Evolutionary conservation across 2,888 invertebrate genomes (phyloP).

Genomic region (Arctia plantaginis): DNA sequence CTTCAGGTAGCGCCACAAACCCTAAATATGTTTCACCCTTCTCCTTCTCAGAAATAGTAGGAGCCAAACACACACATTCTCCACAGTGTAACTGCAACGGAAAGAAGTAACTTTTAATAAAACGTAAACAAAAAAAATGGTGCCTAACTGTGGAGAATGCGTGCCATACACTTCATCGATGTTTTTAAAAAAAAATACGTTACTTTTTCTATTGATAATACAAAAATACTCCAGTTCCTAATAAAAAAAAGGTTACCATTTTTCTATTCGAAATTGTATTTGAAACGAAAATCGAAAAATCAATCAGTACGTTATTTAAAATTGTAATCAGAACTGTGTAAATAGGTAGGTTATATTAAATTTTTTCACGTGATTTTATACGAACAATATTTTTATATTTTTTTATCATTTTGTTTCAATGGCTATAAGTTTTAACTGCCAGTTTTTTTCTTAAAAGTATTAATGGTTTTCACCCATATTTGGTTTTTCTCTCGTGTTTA

Average conservation of each 20-base stretch:
- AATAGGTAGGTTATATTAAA: constrained; percentile 53
- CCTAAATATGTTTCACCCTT: constrained; percentile 76
- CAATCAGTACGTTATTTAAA: constrained; percentile 29
- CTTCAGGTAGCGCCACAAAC: constrained; percentile 76
- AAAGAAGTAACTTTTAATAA: constrained; percentile 59
- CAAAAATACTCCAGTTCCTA: constrained; percentile 66
- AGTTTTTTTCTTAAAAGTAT: constrained; percentile 46
- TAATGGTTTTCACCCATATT: constrained; percentile 33
- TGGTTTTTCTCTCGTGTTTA: constrained; percentile 44
- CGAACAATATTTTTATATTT: constrained; percentile 18
- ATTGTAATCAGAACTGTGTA: constrained; percentile 44
- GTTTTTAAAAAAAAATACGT: constrained; percentile 16
- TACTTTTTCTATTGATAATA: constrained; percentile 44
- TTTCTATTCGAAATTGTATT: constrained; percentile 28
- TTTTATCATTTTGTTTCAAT: constrained; percentile 17
- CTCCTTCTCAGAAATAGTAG: constrained; percentile 69
- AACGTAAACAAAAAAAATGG: constrained; percentile 37
- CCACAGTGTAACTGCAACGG: constrained; percentile 78
- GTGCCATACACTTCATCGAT: constrained; percentile 69
- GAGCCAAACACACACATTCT: constrained; percentile 68
- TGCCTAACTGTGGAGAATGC: constrained; percentile 46
- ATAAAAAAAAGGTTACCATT: constrained; percentile 49
- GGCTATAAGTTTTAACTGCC: constrained; percentile 55
- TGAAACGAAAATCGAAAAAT: constrained; percentile 26
- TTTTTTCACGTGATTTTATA: constrained; percentile 30